Evolutionary conservation across 2,888 invertebrate species (phyloP).

Genomic region (Euplagia quadripunctaria): DNA sequence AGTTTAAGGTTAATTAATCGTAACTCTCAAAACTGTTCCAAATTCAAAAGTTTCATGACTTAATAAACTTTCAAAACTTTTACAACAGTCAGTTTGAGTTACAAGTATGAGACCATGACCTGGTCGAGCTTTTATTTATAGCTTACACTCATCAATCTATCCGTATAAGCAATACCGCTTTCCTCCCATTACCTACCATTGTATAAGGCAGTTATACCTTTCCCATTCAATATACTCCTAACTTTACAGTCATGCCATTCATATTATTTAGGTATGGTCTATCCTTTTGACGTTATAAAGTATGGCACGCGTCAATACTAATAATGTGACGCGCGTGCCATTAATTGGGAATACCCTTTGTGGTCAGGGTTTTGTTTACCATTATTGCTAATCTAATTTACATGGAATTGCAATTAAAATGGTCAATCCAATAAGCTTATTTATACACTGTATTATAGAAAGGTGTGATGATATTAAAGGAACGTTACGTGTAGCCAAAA

Average conservation of each 20-base stretch:
- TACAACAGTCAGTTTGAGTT: too few species aligned
- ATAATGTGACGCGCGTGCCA: conserved; percentile 16
- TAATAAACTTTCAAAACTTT: too few species aligned
- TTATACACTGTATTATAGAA: not conserved
- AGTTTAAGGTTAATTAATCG: not conserved
- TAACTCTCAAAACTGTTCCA: not conserved
- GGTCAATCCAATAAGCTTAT: not conserved
- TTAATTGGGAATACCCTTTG: conserved; percentile 10
- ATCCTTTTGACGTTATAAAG: conserved; percentile 4
- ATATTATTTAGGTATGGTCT: not conserved
- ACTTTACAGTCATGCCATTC: too few species aligned
- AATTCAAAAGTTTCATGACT: not conserved
- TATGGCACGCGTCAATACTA: conserved; percentile 21
- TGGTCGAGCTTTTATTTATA: too few species aligned
- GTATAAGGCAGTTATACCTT: too few species aligned
- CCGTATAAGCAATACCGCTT: too few species aligned
- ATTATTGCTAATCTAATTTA: not conserved
- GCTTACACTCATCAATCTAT: too few species aligned
- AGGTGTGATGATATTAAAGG: not conserved
- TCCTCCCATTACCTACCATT: too few species aligned
- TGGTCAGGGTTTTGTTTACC: not conserved
- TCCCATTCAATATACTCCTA: too few species aligned
- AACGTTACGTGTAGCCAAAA: too few species aligned
- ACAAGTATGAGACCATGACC: too few species aligned
- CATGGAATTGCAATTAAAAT: not conserved